Base-by-base conservation (phyloP, 2,797 vertebrate genomes). In the Gobionotothen gibberifrons region DNA sequence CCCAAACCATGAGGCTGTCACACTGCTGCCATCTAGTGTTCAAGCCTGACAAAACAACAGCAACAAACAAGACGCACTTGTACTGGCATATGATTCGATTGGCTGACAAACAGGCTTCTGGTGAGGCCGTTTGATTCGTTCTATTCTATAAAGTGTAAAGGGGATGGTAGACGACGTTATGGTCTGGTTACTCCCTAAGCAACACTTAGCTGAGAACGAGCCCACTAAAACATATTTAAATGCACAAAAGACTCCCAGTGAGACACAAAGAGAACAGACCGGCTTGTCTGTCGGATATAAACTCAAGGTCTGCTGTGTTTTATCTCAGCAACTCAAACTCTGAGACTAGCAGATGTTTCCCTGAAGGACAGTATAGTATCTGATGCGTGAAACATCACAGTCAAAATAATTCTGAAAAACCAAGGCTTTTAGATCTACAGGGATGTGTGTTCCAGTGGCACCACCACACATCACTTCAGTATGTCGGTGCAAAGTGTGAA, bases 1-100 rank as follows among this genome's bases (percentile, higher is more conserved):
- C 83, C 86, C 81, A 83, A 72, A 36, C 22, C 39, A 42, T 1
- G 1, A 15, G 44, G 19, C 39, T 82, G 78, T 47, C 55, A 49
- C 85, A 69, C 69, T 89, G 85, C 82, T 87, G 85, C 90, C 84
- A 90, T 83, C 93, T 90, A 85, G 78, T 88, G 92, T 43, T 60
- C 0, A 36, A 47, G 4, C 8, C 42, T 17, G 15, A 17, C 2
- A 5, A 55, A 15, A n/a, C 10, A 13, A 63, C 5, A 51, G 2
- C 22, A 19, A n/a, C 19, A 22, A 47, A 51, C n/a, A 51, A 16
- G 0, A 49, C 3, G 8, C 5, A n/a, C n/a, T n/a, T n/a, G n/a
- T n/a, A n/a, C n/a, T n/a, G n/a, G n/a, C n/a, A n/a, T n/a, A n/a
- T n/a, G n/a, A n/a, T n/a, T n/a, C n/a, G n/a, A n/a, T n/a, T n/a